phyloP scores from a whole-genome alignment of 2,888 invertebrate species.

The Folsomia manolachei region DNA sequence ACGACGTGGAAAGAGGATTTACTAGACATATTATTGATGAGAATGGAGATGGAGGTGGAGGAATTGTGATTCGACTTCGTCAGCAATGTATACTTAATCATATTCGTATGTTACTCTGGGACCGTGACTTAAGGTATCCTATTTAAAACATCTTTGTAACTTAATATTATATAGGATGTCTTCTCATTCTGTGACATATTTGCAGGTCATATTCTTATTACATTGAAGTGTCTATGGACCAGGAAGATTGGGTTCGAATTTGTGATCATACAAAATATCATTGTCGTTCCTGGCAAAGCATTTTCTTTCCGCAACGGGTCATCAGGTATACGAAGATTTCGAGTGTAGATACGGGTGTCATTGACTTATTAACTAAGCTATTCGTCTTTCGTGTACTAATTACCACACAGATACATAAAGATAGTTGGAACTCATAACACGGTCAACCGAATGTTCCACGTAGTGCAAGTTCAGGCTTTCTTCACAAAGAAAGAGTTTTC shows the following conservation, averaged over 20 bases:
- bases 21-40: slow-evolving; percentile 79
- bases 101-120: slow-evolving; percentile 89
- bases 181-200: slow-evolving; percentile 9
- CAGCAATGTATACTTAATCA: slow-evolving; percentile 89
- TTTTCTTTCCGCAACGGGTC: slow-evolving; percentile 86
- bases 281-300: slow-evolving; percentile 94
- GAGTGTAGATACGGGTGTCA: too few species aligned
- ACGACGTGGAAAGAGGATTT: slow-evolving; percentile 91
- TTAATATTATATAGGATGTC: not conserved
- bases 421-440: slow-evolving; percentile 83
- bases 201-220: slow-evolving; percentile 79
- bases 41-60: slow-evolving; percentile 59
- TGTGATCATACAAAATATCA: slow-evolving; percentile 87
- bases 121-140: slow-evolving; percentile 73
- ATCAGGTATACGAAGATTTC: slow-evolving; percentile 60
- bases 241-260: slow-evolving; percentile 89
- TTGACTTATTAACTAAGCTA: too few species aligned
- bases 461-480: slow-evolving; percentile 86
- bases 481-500: slow-evolving; percentile 67
- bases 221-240: slow-evolving; percentile 81
- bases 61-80: slow-evolving; percentile 78
- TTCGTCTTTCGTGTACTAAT: too few species aligned
- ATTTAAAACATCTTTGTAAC: not conserved
- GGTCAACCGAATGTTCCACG: slow-evolving; percentile 89
- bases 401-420: slow-evolving; percentile 53